Evolutionary conservation across 2,113 vertebrate genomes (phyloP).

Genomic region (Sigmodon hispidus): DNA sequence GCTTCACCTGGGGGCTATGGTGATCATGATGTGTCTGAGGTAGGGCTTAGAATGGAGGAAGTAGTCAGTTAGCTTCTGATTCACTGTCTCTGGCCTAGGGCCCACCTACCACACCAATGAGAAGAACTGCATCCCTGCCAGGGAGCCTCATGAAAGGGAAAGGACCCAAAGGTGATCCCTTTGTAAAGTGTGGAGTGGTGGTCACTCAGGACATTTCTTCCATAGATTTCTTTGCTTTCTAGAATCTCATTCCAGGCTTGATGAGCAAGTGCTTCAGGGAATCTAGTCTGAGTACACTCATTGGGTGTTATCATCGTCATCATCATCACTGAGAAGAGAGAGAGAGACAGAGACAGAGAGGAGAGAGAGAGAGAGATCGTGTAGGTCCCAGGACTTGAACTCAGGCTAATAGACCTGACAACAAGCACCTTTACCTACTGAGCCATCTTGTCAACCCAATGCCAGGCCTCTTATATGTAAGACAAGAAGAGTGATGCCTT

Average conservation of each 20-base stretch:
- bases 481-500: neutral
- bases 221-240: no score
- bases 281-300: neutral
- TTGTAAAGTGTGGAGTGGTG: neutral
- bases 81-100: neutral
- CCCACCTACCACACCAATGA: no score
- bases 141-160: accelerated
- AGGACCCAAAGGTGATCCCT: no score
- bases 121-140: neutral
- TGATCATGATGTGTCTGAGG: neutral
- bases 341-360: no score
- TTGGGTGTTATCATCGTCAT: neutral
- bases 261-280: neutral
- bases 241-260: neutral
- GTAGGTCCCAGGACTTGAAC: neutral
- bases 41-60: neutral
- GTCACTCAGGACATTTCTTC: accelerated
- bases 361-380: neutral
- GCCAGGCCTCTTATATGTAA: neutral
- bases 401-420: neutral
- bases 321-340: neutral
- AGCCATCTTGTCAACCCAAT: neutral
- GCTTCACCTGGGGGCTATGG: neutral
- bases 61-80: neutral
- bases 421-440: neutral